These are phyloP conservation scores for Axea sp. DNA, from an alignment of 2,888 invertebrate genomes.

Conservation along the genomic window DNA sequence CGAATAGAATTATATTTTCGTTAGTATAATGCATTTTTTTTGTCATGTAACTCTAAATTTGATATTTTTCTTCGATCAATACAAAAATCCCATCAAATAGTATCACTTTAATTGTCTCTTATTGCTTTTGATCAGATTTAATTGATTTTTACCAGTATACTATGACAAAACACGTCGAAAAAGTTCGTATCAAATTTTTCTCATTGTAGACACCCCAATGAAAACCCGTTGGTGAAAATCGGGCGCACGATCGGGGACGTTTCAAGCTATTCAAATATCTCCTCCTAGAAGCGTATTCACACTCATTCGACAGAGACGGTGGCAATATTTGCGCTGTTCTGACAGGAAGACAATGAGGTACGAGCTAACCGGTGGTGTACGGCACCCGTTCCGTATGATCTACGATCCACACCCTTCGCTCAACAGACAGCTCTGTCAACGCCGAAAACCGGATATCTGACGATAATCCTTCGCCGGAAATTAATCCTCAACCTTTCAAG, in stretches of 20 bases:
- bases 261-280: slow-evolving; percentile 25
- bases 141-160: neutral
- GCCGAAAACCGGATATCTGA: slow-evolving; percentile 64
- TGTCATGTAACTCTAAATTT: no score
- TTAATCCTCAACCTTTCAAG: slow-evolving; percentile 70
- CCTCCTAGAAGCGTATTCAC: slow-evolving; percentile 45
- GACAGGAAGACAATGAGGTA: slow-evolving; percentile 77
- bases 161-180: slow-evolving; percentile 15
- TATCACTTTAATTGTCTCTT: slow-evolving; percentile 14
- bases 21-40: no score
- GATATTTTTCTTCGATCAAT: no score
- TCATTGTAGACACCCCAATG: slow-evolving; percentile 5
- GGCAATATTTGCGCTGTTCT: slow-evolving; percentile 77
- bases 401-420: slow-evolving; percentile 66
- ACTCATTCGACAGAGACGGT: slow-evolving; percentile 71
- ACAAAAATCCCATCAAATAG: no score
- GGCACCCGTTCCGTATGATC: slow-evolving; percentile 68
- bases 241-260: slow-evolving; percentile 19
- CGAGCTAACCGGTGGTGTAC: slow-evolving; percentile 73
- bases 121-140: neutral
- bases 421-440: slow-evolving; percentile 54
- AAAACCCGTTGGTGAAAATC: slow-evolving; percentile 5
- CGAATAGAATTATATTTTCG: no score
- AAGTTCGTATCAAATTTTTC: slow-evolving; percentile 36
- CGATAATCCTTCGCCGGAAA: slow-evolving; percentile 71